Percentiles rank a stretch among this genome's conserved stretches.
These are phyloP conservation scores for Poeciliopsis turrubarensis DNA, from an alignment of 2,113 vertebrate genomes.

Conservation along the genomic window DNA sequence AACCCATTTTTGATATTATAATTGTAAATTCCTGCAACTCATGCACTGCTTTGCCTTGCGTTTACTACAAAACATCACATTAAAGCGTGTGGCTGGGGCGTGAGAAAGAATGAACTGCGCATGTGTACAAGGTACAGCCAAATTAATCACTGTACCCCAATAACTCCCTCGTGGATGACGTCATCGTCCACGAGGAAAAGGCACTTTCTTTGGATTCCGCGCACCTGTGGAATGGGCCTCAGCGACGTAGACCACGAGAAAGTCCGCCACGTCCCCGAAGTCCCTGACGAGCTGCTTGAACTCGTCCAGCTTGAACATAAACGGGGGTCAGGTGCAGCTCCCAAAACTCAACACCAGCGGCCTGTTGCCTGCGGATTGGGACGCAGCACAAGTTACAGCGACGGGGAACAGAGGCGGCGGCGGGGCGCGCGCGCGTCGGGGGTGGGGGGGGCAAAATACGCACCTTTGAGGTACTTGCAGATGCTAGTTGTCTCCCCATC, in stretches of 20 bases:
- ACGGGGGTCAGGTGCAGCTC: conserved; percentile 96
- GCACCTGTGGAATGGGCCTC: conserved; percentile 92
- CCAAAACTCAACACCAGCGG: conserved; percentile 92
- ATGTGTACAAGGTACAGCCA: too few relatives aligned
- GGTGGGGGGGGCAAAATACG: background rate
- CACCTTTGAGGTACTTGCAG: conserved; percentile 83
- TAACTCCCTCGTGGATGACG: background rate
- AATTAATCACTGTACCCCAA: background rate
- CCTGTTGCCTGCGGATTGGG: conserved; percentile 75
- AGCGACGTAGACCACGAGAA: conserved; percentile 90
- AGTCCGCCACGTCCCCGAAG: conserved; percentile 86
- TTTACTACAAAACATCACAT: too few relatives aligned
- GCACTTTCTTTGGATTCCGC: background rate
- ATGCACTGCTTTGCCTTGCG: too few relatives aligned
- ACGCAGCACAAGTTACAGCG: too few relatives aligned
- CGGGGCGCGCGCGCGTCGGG: too few relatives aligned
- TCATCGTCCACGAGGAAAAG: too few relatives aligned
- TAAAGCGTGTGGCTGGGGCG: too few relatives aligned
- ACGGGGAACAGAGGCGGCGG: too few relatives aligned
- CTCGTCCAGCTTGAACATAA: conserved; percentile 89
- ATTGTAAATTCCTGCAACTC: too few relatives aligned
- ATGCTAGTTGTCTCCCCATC: conserved; percentile 70
- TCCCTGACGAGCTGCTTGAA: conserved; percentile 90
- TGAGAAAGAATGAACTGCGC: too few relatives aligned
- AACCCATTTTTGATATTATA: too few relatives aligned